These are phyloP conservation scores for Prinia subflava DNA, from an alignment of 2,113 vertebrate species.

Conservation along the genomic window DNA sequence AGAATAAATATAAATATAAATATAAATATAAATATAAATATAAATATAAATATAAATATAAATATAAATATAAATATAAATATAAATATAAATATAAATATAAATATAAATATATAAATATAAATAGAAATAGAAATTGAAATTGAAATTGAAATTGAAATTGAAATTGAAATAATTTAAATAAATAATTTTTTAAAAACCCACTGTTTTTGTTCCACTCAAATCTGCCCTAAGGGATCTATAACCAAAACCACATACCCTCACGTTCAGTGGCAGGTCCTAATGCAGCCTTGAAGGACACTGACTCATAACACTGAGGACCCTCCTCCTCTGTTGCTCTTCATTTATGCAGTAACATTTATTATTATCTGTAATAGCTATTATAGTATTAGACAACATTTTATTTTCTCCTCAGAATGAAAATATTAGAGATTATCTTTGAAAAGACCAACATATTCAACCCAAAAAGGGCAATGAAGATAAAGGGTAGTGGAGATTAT, in stretches of 20 bases:
- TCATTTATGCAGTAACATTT: neutral
- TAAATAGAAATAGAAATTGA: too few relatives aligned
- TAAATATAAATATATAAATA: too few relatives aligned
- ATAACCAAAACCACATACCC: neutral
- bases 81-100: too few relatives aligned
- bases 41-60: too few relatives aligned
- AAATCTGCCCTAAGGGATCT: neutral
- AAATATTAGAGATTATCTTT: neutral
- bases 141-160: too few relatives aligned
- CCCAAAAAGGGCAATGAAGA: neutral
- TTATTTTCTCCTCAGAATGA: neutral
- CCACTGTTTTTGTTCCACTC: neutral
- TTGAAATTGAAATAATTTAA: too few relatives aligned
- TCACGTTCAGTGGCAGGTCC: neutral
- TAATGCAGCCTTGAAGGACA: neutral
- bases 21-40: neutral
- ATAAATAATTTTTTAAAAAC: too few relatives aligned
- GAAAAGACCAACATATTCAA: neutral
- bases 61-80: too few relatives aligned
- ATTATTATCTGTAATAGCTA: neutral
- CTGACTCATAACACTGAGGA: neutral
- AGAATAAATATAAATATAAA: neutral
- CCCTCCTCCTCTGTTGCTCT: neutral
- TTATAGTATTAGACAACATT: neutral
- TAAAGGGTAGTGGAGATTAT: neutral